phyloP scores from a whole-genome alignment of 2,113 vertebrate genomes.

The Micronycteris hirsuta region DNA sequence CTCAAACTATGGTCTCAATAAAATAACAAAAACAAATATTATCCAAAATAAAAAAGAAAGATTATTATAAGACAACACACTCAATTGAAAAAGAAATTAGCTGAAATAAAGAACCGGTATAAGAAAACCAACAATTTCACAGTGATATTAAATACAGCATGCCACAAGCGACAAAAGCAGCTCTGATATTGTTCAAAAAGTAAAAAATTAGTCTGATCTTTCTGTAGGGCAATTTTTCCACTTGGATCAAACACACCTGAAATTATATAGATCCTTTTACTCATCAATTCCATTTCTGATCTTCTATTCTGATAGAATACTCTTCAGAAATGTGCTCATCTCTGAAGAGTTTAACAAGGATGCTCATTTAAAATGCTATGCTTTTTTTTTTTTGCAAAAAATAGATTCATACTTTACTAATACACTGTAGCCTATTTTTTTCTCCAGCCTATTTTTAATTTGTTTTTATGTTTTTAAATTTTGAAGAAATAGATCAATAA shows the following conservation, averaged over 20 bases:
- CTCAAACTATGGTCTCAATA: constrained; percentile 15
- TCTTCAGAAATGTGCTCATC: not conserved
- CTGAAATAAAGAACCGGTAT: not conserved
- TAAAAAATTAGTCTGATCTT: not conserved
- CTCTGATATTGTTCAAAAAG: not conserved
- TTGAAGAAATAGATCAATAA: not conserved
- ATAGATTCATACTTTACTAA: not conserved
- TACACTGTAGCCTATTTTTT: not conserved
- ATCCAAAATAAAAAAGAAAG: not conserved
- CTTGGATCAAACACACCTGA: not conserved
- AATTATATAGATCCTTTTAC: not conserved
- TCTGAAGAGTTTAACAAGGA: not conserved
- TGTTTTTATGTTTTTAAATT: not conserved
- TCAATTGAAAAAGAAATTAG: constrained; percentile 22
- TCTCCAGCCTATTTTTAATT: not conserved
- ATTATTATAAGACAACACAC: constrained; percentile 16
- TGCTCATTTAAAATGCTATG: not conserved
- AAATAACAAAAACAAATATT: constrained; percentile 37
- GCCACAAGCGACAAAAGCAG: not conserved
- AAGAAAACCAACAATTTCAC: not conserved
- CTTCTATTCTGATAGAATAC: not conserved
- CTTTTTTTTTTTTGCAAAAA: not conserved
- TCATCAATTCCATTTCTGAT: not conserved
- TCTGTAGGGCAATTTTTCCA: not conserved
- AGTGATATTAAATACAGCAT: not conserved